Percentiles rank a stretch among this genome's conserved stretches.
phyloP scores from a whole-genome alignment of 2,113 vertebrate genomes.

The Manacus vitellinus region DNA sequence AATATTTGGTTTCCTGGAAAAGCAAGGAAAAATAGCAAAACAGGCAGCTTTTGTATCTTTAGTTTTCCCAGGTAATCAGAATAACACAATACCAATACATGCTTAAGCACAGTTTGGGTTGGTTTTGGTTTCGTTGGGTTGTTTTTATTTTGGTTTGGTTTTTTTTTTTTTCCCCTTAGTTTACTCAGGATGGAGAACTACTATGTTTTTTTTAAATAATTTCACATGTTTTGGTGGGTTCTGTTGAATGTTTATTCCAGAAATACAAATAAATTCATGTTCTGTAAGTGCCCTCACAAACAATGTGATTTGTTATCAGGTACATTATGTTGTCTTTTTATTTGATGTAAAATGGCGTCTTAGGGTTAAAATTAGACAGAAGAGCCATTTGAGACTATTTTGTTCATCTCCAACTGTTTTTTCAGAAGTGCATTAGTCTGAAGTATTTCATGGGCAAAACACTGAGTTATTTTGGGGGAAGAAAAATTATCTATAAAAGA shows the following conservation, averaged over 20 bases:
- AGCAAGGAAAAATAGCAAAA: slow-evolving; percentile 14
- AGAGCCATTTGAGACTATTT: slow-evolving; percentile 42
- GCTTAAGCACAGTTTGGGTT: not conserved
- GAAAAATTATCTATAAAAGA: not conserved
- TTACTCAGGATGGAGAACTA: not conserved
- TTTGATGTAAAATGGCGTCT: slow-evolving; percentile 20
- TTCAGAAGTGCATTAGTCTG: slow-evolving; percentile 45
- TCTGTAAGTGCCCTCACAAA: not conserved
- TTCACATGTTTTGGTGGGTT: slow-evolving; percentile 12
- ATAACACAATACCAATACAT: not conserved
- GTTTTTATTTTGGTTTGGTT: not conserved
- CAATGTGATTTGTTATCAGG: not conserved
- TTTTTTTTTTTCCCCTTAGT: not conserved
- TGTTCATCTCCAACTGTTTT: slow-evolving; percentile 14
- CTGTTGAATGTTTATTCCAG: slow-evolving; percentile 15
- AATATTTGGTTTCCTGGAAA: slow-evolving; percentile 62
- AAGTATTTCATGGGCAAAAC: slow-evolving; percentile 31
- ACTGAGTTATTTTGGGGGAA: slow-evolving; percentile 2
- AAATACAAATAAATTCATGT: slow-evolving; percentile 17
- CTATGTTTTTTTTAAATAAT: not conserved
- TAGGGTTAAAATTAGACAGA: slow-evolving; percentile 49
- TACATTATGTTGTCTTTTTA: slow-evolving; percentile 17
- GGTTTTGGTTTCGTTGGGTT: not conserved
- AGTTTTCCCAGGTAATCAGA: not conserved
- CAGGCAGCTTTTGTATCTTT: not conserved